Evolutionary conservation across 2,797 vertebrate species (phyloP), one percentile per base, ranked within the genome.

Genomic region (Vipera latastei): DNA sequence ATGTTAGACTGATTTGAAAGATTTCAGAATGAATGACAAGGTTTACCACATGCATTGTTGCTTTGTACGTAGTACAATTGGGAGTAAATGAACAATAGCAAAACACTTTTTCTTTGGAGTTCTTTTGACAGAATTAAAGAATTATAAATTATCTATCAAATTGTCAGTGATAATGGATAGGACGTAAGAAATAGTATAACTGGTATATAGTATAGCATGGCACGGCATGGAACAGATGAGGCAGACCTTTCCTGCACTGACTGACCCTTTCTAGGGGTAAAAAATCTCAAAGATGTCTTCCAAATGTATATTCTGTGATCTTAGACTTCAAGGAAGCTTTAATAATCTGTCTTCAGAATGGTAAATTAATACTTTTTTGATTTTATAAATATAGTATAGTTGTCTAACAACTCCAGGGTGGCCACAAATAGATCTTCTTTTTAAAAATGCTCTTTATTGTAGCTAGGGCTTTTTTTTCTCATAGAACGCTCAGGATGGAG

Each of bases 1-100:
- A 32, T 95, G 94, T 96, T 97, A 95, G 65, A 92, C 88, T 96
- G 95, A 95, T 95, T 93, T 91, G 61, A 94, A 94, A 96, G 92
- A 93, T 94, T 95, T 95, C 94, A 94, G 95, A 93, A 95, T 89
- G 83, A n/a, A 3, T 53, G 1, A 93, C 2, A 2, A 92, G 85
- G 78, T 73, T 95, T 78, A 91, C 59, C 56, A 94, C 55, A 94
- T 28, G 2, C 94, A 83, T 91, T 48, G 91, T 59, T 63, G 94
- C n/a, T 92, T 89, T 16, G n/a, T n/a, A n/a, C n/a, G 59, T 14
- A 87, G 55, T 48, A 56, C 73, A 93, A 59, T 25, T 88, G 0
- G 73, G 78, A 26, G 25, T 59, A 22, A 2, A 55, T 85, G 89
- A 87, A 2, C 53, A 57, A 65, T 94, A 94, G 51, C 88, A 86